Percentiles rank a stretch among this genome's conserved stretches.
These are phyloP conservation scores for Allobates femoralis DNA, from an alignment of 2,797 vertebrate species.

Conservation along the genomic window DNA sequence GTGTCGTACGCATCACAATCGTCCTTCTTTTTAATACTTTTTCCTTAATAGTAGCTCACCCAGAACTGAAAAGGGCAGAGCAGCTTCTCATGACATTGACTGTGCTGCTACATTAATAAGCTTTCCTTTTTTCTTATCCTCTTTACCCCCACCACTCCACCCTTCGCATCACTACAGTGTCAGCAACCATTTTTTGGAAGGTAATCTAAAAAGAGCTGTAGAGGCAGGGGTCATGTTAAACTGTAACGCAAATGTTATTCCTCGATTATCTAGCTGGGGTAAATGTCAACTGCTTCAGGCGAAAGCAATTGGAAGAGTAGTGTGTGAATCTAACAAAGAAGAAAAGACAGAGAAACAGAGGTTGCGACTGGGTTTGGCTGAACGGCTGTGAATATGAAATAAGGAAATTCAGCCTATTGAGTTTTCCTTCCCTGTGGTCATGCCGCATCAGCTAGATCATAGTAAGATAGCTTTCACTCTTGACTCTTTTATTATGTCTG, in stretches of 20 bases:
- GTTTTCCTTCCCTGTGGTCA: conserved; percentile 53
- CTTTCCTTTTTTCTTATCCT: conserved; percentile 76
- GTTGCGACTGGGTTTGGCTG: conserved; percentile 67
- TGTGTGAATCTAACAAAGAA: conserved; percentile 70
- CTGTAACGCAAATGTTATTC: conserved; percentile 97
- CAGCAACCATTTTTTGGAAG: conserved; percentile 82
- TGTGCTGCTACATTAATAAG: conserved; percentile 89
- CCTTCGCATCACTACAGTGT: conserved; percentile 78
- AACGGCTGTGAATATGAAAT: conserved; percentile 70
- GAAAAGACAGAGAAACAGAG: conserved; percentile 67
- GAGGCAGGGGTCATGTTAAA: conserved; percentile 95
- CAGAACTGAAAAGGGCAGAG: conserved; percentile 91
- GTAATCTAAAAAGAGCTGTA: conserved; percentile 92
- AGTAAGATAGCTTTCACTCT: conserved; percentile 56
- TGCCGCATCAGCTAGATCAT: conserved; percentile 58
- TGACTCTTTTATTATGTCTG: conserved; percentile 60
- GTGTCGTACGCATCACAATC: conserved; percentile 80
- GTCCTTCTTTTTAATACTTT: conserved; percentile 85
- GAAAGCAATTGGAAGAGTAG: conserved; percentile 80
- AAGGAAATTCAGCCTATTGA: conserved; percentile 57
- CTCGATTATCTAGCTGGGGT: conserved; percentile 94
- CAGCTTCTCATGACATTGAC: conserved; percentile 87
- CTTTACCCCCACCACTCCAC: conserved; percentile 70
- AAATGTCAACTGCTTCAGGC: conserved; percentile 95
- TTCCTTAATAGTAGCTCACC: conserved; percentile 88